Percentiles rank a stretch among this genome's conserved stretches.
These are phyloP conservation scores for Poeciliopsis turneri DNA, from an alignment of 2,797 vertebrate species.

Conservation along the genomic window DNA sequence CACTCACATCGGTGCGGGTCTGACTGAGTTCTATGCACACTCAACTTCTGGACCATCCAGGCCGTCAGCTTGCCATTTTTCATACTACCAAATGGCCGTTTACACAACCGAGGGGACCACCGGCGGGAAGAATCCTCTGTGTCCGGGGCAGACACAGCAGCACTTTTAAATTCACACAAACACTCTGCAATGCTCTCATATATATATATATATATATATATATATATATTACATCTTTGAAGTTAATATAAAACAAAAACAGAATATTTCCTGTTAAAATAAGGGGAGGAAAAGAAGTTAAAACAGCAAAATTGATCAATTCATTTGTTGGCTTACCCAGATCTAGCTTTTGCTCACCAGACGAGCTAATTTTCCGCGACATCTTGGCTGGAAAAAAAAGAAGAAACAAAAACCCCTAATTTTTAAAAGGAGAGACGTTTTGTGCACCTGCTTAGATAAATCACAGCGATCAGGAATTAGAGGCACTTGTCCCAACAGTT, in stretches of 20 bases:
- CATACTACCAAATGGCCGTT: slow-evolving; percentile 44
- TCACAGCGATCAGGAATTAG: background rate
- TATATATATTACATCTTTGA: background rate
- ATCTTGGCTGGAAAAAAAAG: slow-evolving; percentile 91
- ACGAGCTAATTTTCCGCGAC: slow-evolving; percentile 98
- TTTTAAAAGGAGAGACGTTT: slow-evolving; percentile 42
- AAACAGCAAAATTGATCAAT: slow-evolving; percentile 25
- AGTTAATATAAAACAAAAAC: slow-evolving; percentile 3
- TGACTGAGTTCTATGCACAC: slow-evolving; percentile 58
- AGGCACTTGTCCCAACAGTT: slow-evolving; percentile 4
- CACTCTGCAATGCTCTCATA: slow-evolving; percentile 4
- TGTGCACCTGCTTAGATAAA: background rate
- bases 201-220: too few relatives aligned
- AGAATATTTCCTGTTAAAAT: slow-evolving; percentile 39
- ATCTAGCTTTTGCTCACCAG: slow-evolving; percentile 94
- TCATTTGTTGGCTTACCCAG: slow-evolving; percentile 86
- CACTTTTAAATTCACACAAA: slow-evolving; percentile 24
- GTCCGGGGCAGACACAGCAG: slow-evolving; percentile 54
- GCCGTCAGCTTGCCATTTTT: slow-evolving; percentile 24
- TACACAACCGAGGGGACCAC: slow-evolving; percentile 45
- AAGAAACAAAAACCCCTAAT: slow-evolving; percentile 74
- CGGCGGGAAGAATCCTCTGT: slow-evolving; percentile 43
- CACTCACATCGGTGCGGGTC: slow-evolving; percentile 71
- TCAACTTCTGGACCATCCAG: slow-evolving; percentile 33
- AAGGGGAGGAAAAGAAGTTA: slow-evolving; percentile 15